Evolutionary conservation across 2,888 invertebrate species (phyloP), one percentile per base, ranked within the genome.

Genomic region (Apamea crenata): DNA sequence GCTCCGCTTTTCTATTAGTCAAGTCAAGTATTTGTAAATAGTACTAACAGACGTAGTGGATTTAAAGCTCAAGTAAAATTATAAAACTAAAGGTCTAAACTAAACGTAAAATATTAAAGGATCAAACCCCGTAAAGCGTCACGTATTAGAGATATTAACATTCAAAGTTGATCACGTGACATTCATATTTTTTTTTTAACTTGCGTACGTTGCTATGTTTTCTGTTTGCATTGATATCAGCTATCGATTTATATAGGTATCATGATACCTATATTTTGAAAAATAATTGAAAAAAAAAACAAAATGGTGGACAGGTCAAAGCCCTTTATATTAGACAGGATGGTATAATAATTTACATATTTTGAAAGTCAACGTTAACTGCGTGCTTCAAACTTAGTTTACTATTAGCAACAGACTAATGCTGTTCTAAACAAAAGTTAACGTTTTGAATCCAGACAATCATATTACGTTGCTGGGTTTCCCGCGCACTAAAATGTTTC

Each of bases 1-100:
- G 61, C 74, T 85, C 50, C 56, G 70, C 47, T 76, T 76, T 80
- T 74, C 80, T 77, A 80, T 69, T 84, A 84, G 74, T 50, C 18
- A 36, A 69, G 67, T 87, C 81, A 70, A 85, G 85, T 81, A 77
- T 87, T 85, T 77, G 67, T 81, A 75, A 73, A 87, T 75, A 74
- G 72, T 81, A 77, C 44, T 47, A 25, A 29, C 29, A 32, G 36
- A 59, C 16, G 32, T 67, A 74, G 69, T 56, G 65, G 56, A 75
- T 53, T 36, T n/a, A 47, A 7, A 14, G 29, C 10, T 78, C 2
- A 61, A n/a, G 29, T 40, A 44, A 47, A 70, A 29, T 10, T 14
- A 56, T 59, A 36, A 36, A 59, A 63, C 16, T 53, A 44, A 69
- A 65, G 4, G 25, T 25, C 56, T 12, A 12, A 50, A 50, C 50